These are phyloP conservation scores for Melieria omissa DNA, from an alignment of 2,888 invertebrate species.

Conservation along the genomic window DNA sequence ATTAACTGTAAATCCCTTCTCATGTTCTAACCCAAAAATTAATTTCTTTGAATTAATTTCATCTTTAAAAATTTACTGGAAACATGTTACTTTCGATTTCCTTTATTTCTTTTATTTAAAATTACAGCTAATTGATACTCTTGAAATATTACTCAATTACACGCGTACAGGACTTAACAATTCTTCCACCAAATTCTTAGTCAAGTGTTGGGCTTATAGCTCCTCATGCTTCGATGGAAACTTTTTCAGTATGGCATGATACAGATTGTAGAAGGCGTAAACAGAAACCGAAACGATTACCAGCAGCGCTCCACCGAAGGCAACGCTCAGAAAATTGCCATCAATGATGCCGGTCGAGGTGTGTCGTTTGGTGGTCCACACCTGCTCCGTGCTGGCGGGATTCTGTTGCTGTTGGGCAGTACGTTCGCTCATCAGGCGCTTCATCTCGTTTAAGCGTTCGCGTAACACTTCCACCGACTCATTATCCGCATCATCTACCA, in stretches of 20 bases:
- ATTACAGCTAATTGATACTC: background rate
- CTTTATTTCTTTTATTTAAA: constrained; percentile 3
- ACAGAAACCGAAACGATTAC: constrained; percentile 84
- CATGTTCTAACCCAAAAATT: too few species aligned
- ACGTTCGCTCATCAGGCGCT: constrained; percentile 81
- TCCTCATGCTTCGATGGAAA: constrained; percentile 85
- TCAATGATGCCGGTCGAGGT: constrained; percentile 77
- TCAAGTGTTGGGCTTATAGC: constrained; percentile 68
- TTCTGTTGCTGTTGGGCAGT: constrained; percentile 67
- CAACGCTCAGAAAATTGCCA: constrained; percentile 81
- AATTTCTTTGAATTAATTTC: too few species aligned
- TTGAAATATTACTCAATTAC: too few species aligned
- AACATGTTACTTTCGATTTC: background rate
- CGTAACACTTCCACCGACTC: constrained; percentile 86
- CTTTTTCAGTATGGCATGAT: constrained; percentile 82
- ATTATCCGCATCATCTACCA: constrained; percentile 63
- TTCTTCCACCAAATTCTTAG: too few species aligned
- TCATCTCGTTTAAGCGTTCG: constrained; percentile 82
- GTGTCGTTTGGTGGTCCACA: constrained; percentile 63
- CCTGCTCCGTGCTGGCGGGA: constrained; percentile 63
- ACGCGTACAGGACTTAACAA: too few species aligned
- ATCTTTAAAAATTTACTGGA: too few species aligned
- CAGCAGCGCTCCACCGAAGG: constrained; percentile 81
- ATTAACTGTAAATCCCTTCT: too few species aligned
- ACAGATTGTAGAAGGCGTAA: constrained; percentile 87